Conservation (phyloP, 2,797 vertebrate genomes). For the Kryptolebias ocellatus region DNA sequence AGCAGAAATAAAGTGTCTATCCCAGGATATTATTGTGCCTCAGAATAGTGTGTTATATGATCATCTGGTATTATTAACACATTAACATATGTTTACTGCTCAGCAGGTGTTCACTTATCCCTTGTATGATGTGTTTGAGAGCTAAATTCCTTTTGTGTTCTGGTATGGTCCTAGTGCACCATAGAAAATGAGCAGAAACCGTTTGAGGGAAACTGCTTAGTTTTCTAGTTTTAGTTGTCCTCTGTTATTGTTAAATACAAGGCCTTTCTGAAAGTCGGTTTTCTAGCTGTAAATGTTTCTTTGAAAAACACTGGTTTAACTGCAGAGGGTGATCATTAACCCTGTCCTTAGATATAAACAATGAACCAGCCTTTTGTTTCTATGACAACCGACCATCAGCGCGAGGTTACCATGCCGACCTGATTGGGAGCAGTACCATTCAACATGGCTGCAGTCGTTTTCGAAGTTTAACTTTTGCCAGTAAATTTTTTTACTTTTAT, state of each 20-base stretch:
- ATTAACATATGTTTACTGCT: constrained; percentile 14
- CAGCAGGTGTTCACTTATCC: constrained; percentile 51
- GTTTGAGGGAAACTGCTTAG: constrained; percentile 6
- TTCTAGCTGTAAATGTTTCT: background rate
- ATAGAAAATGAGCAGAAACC: constrained; percentile 41
- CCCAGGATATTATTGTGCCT: constrained; percentile 37
- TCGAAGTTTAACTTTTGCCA: constrained; percentile 31
- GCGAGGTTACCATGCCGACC: constrained; percentile 66
- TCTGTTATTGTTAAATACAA: constrained; percentile 25
- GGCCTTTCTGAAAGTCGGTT: background rate
- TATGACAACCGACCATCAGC: constrained; percentile 61
- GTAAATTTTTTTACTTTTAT: constrained; percentile 3
- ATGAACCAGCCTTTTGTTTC: constrained; percentile 64
- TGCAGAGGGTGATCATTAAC: constrained; percentile 60
- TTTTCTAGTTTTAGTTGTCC: background rate
- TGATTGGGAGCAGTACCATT: constrained; percentile 8
- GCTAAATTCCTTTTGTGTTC: constrained; percentile 31
- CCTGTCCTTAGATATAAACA: constrained; percentile 60
- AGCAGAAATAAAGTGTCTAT: constrained; percentile 37
- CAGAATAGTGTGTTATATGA: constrained; percentile 60
- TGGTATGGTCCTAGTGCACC: constrained; percentile 15
- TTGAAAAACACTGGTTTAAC: background rate
- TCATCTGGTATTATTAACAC: constrained; percentile 46
- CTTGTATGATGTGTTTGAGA: constrained; percentile 49
- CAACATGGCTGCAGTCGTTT: constrained; percentile 20